These are phyloP conservation scores for Tipula helvola DNA, from an alignment of 2,888 invertebrate genomes.

Conservation along the genomic window DNA sequence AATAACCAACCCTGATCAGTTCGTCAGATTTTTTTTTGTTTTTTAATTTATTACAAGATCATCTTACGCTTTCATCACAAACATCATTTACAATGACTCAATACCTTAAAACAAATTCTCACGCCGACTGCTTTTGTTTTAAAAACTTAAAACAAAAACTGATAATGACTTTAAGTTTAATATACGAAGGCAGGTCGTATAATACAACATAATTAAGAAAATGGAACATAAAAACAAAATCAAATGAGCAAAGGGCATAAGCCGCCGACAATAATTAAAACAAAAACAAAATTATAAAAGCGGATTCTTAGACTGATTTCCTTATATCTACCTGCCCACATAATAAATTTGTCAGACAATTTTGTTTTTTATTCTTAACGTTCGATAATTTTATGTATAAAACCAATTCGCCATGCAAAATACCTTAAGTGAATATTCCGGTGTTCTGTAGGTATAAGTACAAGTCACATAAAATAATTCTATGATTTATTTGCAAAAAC, in stretches of 20 bases:
- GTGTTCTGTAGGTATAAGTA: neutral
- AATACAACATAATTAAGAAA: conserved; percentile 4
- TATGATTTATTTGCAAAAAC: neutral
- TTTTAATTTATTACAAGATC: neutral
- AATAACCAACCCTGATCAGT: too few relatives aligned
- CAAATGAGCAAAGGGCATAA: neutral
- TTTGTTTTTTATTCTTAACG: neutral
- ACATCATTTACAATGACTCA: neutral
- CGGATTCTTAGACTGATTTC: neutral
- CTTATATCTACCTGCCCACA: neutral
- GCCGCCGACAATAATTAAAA: neutral
- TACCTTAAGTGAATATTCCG: neutral
- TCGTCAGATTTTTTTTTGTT: too few relatives aligned
- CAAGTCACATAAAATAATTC: neutral
- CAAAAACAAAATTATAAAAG: neutral
- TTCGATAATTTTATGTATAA: neutral
- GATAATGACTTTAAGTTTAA: neutral
- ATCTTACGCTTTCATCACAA: neutral
- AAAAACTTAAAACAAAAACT: neutral
- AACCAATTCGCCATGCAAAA: neutral
- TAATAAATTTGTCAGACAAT: too few relatives aligned
- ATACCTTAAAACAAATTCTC: neutral
- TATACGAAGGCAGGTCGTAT: neutral
- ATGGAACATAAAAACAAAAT: neutral
- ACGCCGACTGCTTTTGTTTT: neutral